Percentiles rank a stretch among this genome's conserved stretches.
phyloP scores from a whole-genome alignment of 1,140 invertebrate species.

The Leptinotarsa undecemlineata region DNA sequence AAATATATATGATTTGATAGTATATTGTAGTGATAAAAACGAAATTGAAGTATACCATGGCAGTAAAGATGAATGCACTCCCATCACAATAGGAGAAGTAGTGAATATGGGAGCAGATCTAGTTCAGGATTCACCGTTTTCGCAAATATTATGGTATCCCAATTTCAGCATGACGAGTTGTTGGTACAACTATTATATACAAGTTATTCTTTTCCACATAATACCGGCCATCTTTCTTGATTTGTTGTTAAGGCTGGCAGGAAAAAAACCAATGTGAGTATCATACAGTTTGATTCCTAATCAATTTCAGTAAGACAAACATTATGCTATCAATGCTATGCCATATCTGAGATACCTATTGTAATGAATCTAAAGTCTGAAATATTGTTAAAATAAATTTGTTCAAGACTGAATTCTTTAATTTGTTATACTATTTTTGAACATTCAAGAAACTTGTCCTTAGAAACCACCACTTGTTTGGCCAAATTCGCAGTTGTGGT shows the following conservation, averaged over 20 bases:
- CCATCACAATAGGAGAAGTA: slow-evolving; percentile 67
- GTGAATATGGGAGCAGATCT: slow-evolving; percentile 59
- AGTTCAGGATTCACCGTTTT: slow-evolving; percentile 63
- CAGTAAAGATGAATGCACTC: slow-evolving; percentile 65
- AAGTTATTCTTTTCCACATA: slow-evolving; percentile 66
- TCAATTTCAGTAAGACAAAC: not conserved
- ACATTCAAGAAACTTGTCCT: no score
- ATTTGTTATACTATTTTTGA: no score
- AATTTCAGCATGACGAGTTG: slow-evolving; percentile 58
- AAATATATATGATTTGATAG: not conserved
- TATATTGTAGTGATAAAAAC: slow-evolving; percentile 24
- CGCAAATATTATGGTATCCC: slow-evolving; percentile 70
- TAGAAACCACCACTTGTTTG: no score
- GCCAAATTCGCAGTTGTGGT: no score
- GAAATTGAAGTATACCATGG: slow-evolving; percentile 67
- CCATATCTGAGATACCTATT: not conserved
- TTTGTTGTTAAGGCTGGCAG: slow-evolving; percentile 60
- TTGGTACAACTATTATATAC: slow-evolving; percentile 58
- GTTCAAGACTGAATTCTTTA: no score
- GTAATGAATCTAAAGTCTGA: no score
- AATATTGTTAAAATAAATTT: no score
- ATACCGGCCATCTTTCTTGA: slow-evolving; percentile 73
- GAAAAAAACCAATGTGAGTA: slow-evolving; percentile 70
- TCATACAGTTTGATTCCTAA: not conserved
- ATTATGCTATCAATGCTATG: no score